Evolutionary conservation across 2,888 invertebrate genomes (phyloP).

Genomic region (Punctoribates punctum): DNA sequence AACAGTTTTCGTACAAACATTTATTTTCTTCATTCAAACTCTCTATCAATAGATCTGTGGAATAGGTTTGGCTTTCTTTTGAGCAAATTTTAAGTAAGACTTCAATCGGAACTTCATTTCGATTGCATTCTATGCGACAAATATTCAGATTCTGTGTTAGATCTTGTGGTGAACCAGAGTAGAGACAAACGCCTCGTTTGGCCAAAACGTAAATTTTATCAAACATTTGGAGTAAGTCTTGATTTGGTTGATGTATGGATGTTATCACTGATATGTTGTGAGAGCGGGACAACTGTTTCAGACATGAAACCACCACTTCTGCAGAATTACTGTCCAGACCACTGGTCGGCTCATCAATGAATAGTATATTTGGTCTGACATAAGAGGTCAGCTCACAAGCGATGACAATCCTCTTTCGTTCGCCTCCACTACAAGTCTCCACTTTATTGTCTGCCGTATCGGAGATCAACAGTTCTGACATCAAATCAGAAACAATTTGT

Average conservation of each 20-base stretch:
- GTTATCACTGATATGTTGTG: not conserved
- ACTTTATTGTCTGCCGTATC: too few relatives aligned
- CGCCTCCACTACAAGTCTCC: not conserved
- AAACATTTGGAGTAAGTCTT: not conserved
- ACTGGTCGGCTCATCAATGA: constrained; percentile 31
- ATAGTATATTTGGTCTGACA: not conserved
- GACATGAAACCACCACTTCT: not conserved
- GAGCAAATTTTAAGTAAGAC: not conserved
- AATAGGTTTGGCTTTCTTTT: too few relatives aligned
- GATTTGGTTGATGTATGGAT: constrained; percentile 21
- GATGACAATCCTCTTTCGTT: not conserved
- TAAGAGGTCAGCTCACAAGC: not conserved
- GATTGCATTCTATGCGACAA: not conserved
- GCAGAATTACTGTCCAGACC: constrained; percentile 10
- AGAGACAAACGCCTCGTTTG: not conserved
- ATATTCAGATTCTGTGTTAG: not conserved
- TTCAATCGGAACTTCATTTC: not conserved
- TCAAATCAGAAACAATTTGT: not conserved
- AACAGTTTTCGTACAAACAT: too few relatives aligned
- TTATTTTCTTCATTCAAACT: too few relatives aligned
- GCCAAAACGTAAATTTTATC: not conserved
- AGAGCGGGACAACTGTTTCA: not conserved
- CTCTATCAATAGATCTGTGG: too few relatives aligned
- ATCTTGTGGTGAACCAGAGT: not conserved
- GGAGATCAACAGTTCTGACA: constrained; percentile 15